These are phyloP conservation scores for Percopsis omiscomaycus DNA, from an alignment of 2,797 vertebrate species.

Conservation along the genomic window DNA sequence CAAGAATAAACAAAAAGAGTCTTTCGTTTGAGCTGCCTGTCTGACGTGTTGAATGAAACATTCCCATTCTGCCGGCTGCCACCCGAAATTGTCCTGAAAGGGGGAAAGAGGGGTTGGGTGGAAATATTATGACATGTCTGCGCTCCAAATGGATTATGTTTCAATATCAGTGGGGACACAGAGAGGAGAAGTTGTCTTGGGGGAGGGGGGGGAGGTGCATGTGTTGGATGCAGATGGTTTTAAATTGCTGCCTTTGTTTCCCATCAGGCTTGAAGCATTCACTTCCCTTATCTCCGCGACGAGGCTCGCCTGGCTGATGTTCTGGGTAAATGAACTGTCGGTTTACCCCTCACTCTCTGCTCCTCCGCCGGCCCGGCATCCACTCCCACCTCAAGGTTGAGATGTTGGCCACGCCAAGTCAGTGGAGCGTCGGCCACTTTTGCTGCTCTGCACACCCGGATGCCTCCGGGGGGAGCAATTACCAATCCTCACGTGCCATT, in stretches of 20 bases:
- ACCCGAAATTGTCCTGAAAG: slow-evolving; percentile 67
- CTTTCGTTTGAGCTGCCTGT: slow-evolving; percentile 17
- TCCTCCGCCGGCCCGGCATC: slow-evolving; percentile 54
- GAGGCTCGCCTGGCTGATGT: slow-evolving; percentile 70
- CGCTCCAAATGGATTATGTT: slow-evolving; percentile 83
- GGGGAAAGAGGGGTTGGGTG: slow-evolving; percentile 39
- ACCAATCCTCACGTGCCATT: slow-evolving; percentile 79
- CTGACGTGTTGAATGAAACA: slow-evolving; percentile 65
- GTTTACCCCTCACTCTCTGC: slow-evolving; percentile 64
- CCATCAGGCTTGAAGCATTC: slow-evolving; percentile 79
- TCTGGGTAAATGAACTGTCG: slow-evolving; percentile 84
- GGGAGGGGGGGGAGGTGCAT: slow-evolving; percentile 37
- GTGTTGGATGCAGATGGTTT: slow-evolving; percentile 80
- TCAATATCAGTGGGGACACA: slow-evolving; percentile 80
- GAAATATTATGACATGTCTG: slow-evolving; percentile 79
- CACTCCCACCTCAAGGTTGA: slow-evolving; percentile 74
- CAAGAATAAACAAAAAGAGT: slow-evolving; percentile 34
- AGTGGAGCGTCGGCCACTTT: slow-evolving; percentile 71
- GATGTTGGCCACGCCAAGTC: slow-evolving; percentile 63
- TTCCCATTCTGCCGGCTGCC: slow-evolving; percentile 57
- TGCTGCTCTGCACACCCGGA: slow-evolving; percentile 74
- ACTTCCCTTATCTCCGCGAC: slow-evolving; percentile 76
- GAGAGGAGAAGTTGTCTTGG: slow-evolving; percentile 41
- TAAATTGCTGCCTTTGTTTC: slow-evolving; percentile 85
- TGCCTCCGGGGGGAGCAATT: slow-evolving; percentile 79